Evolutionary conservation across 2,113 vertebrate species (phyloP), one percentile per base, ranked within the genome.

Genomic region (Chroicocephalus ridibundus): DNA sequence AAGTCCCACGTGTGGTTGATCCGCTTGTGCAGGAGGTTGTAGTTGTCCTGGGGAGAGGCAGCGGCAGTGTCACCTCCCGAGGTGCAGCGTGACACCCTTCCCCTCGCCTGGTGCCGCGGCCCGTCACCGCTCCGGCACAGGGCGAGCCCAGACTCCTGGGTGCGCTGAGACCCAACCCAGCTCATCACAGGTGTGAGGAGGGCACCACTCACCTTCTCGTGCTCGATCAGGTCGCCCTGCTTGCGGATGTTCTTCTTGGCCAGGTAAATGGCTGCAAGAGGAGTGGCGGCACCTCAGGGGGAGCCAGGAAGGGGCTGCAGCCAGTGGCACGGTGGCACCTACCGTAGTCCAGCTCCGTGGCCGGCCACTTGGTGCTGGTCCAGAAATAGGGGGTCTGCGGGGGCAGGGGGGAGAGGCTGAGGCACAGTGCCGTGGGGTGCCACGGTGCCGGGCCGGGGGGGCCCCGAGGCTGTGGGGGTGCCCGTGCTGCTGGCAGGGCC

Each of bases 1-100:
- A 99, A 99, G 97, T 99, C 99, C 99, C 99, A 99, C 0, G 98
- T 98, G 96, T 99, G 99, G 96, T 98, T 99, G 94, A 99, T 99
- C 86, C 98, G 98, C 97, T 99, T 99, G 98, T 99, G 99, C 95
- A 99, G 96, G 86, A 98, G 94, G 94, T 98, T 98, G 95, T 99
- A 99, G 88, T 98, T 98, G 70, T 99, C 98, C 99, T 99, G 90
- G 51, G 66, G 72, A 51, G 77, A 4, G 6, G 46, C 19, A 13
- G 44, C 2, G 8, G 11, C 1, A 2, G 44, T 15, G 27, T 38
- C 27, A 57, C 62, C 19, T 19, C 7, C 3, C 6, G 11, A 10
- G 42, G 49, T 38, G 22, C 4, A 0, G 26, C 3, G 12, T 0
- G 40, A 49, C 40, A 29, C 10, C 24, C 1, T 0, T 13, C 29